Percentiles rank a stretch among this genome's conserved stretches.
These are phyloP conservation scores for Mungos mungo DNA, from an alignment of 2,113 vertebrate genomes.

Conservation along the genomic window DNA sequence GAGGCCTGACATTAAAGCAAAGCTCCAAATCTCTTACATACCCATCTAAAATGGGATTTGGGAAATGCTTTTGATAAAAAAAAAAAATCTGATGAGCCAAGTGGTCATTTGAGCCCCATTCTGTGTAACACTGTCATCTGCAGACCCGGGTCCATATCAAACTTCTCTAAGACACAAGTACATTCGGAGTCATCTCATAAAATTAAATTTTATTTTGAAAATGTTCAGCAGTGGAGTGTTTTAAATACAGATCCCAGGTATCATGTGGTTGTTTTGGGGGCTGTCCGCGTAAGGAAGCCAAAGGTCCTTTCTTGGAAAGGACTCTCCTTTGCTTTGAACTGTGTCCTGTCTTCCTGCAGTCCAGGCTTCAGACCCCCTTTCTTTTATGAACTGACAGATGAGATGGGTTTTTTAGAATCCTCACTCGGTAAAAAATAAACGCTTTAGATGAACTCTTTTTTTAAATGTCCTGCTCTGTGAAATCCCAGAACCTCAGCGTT, in stretches of 20 bases:
- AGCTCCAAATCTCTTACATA: background rate
- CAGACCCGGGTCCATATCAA: background rate
- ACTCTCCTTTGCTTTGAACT: background rate
- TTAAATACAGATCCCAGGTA: background rate
- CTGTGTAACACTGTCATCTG: background rate
- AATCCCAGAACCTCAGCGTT: background rate
- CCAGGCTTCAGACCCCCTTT: background rate
- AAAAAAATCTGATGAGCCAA: background rate
- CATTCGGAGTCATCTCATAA: background rate
- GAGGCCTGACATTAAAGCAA: background rate
- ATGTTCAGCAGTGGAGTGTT: background rate
- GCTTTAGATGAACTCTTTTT: background rate
- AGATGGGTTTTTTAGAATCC: background rate
- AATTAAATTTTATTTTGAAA: slow-evolving; percentile 51
- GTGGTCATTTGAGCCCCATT: background rate
- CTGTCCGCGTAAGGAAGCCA: background rate
- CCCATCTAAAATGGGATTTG: background rate
- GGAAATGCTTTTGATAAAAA: background rate
- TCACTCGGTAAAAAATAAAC: slow-evolving; percentile 30
- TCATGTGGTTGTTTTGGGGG: background rate
- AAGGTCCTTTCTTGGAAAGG: background rate
- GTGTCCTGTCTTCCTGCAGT: background rate
- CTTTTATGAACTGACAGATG: background rate
- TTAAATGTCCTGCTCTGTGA: background rate
- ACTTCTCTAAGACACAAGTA: background rate